Evolutionary conservation across 1,140 invertebrate species (phyloP).

Genomic region (Aphelinus atriplicis): DNA sequence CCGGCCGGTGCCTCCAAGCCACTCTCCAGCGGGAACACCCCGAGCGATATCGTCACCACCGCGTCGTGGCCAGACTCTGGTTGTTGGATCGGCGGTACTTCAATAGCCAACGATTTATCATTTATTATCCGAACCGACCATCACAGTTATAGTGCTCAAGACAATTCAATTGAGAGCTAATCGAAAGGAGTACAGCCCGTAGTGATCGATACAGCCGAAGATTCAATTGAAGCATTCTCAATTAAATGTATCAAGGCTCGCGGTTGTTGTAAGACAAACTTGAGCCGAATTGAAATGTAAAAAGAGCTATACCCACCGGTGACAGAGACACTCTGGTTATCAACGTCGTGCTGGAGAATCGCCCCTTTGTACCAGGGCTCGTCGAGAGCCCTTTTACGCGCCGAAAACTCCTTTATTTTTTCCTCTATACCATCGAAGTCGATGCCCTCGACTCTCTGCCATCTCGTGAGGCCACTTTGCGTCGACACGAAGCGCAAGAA

Average conservation of each 20-base stretch:
- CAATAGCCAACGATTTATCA: too few species aligned
- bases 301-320: constrained; percentile 49
- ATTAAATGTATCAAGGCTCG: too few species aligned
- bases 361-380: constrained; percentile 94
- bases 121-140: too few species aligned
- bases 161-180: too few species aligned
- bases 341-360: constrained; percentile 83
- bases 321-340: constrained; percentile 69
- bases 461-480: constrained; percentile 86
- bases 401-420: constrained; percentile 14
- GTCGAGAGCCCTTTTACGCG: constrained; percentile 77
- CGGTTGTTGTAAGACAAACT: constrained; percentile 8
- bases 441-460: constrained; percentile 67
- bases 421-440: neutral
- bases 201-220: too few species aligned
- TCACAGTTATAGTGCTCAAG: too few species aligned
- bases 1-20: constrained; percentile 83
- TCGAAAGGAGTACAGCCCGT: constrained; percentile 47
- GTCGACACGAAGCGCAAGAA: constrained; percentile 85
- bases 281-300: neutral
- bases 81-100: constrained; percentile 71
- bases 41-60: constrained; percentile 82
- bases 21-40: constrained; percentile 83
- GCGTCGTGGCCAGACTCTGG: constrained; percentile 66
- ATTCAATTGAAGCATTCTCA: too few species aligned